Base-by-base conservation (phyloP, 1,140 invertebrate species). In the Drosophila micromelanica region DNA sequence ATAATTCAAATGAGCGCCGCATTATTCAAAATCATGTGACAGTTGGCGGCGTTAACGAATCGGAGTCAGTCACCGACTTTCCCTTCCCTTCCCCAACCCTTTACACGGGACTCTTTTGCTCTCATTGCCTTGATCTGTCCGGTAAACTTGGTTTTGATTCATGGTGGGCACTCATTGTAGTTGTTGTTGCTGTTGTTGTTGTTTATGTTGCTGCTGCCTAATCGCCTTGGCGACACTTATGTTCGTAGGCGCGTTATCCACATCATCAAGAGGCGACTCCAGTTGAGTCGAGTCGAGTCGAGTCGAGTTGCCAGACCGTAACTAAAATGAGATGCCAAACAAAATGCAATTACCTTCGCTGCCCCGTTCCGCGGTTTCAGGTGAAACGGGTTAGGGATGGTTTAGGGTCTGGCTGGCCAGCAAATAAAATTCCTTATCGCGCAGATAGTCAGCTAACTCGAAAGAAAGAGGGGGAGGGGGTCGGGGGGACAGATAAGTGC, bases 251-350 rank as follows among this genome's bases (percentile, higher is more conserved):
- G 78, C 82, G 72, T 69, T 73, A 74, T 69, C 60, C 65, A 56
- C 77, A 49, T 63, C 42, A 74, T 63, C 72, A 74, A 40, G 51
- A 43, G 52, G 54, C 48, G 38, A 57, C 60, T 64, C 23, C 23
- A n/a, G 9, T 38, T 23, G 20, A 23, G 20, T 8, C 38, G 12
- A 11, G 35, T 60, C 38, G 12, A 11, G 35, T 60, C 20, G 54
- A 15, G 55, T 40, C 57, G 49, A 74, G 80, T 86, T 79, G 84
- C 71, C 84, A 82, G 84, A 87, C 84, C 82, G 82, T 87, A 87
- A 89, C 84, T 87, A 87, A 87, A 87, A 87, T 87, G 82, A 87
- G 84, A 87, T 85, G 84, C 82, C 82, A 87, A 89, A 89, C 84
- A 87, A 87, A 87, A 82, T 79, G 82, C 82, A 87, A 87, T 87